Conservation (phyloP, 2,797 vertebrate genomes). For the Zalophus californianus region DNA sequence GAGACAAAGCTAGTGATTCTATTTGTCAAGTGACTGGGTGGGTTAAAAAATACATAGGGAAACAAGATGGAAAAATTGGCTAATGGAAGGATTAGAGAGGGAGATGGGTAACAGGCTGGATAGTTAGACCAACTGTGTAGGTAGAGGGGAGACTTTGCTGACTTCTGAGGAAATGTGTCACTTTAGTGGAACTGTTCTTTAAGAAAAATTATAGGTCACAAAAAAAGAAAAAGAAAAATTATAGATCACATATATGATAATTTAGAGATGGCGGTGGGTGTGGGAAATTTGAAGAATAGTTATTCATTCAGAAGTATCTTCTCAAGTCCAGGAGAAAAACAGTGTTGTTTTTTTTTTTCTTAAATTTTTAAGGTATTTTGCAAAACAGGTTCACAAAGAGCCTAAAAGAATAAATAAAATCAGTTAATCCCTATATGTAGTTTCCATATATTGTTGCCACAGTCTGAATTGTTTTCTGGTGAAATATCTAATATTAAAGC, state of each 20-base stretch:
- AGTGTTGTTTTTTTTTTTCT: background rate
- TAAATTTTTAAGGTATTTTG: background rate
- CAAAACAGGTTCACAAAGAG: background rate
- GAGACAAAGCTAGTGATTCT: background rate
- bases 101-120: background rate
- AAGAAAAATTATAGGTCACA: background rate
- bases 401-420: slow-evolving; percentile 9
- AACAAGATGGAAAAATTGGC: background rate
- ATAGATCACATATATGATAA: background rate
- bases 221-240: background rate
- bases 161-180: background rate
- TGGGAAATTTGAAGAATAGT: background rate
- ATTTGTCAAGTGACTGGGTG: background rate
- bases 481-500: background rate
- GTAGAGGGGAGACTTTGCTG: background rate
- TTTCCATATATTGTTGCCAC: background rate
- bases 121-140: background rate
- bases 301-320: background rate
- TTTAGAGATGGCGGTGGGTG: background rate
- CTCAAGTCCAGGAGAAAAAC: background rate
- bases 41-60: background rate
- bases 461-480: slow-evolving; percentile 2
- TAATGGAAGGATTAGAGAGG: background rate
- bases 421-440: background rate
- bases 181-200: background rate